Evolutionary conservation across 37 sponge, comb jelly and placozoan genomes (phyloP), one percentile per base, ranked within the genome.

Genomic region (Chondrilla cf. caribensis): DNA sequence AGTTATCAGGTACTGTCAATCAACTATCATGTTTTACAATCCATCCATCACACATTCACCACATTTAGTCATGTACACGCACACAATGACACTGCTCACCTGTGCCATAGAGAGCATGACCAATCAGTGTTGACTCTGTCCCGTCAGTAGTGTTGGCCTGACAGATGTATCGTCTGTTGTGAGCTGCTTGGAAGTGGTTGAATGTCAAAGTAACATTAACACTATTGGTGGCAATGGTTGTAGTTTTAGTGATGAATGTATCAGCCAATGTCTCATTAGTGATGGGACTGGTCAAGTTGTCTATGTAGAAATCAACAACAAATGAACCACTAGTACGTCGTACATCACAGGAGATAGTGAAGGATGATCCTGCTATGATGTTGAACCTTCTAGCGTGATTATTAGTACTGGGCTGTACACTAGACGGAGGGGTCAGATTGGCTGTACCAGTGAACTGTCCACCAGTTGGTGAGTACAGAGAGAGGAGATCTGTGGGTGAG

Each of bases 261-360:
- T 73, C n/a, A 37, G 41, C 44, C 41, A 73, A 37, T 5, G 31
- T 37, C 25, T 43, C 76, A 73, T 73, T 43, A 73, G 24, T 40
- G 44, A 73, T 18, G 24, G 24, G 64, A 62, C 64, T 7, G 22
- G 4, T 37, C n/a, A 43, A 22, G n/a, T 2, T 25, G 36, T 73
- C 76, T 24, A 22, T 73, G 76, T 42, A 73, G 76, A 73, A 73
- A n/a, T 38, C n/a, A 15, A 40, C 76, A 39, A 17, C 40, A 25
- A 73, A 73, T 6, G 41, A 19, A 73, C 24, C 19, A 73, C 24
- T n/a, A 39, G 43, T 39, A 43, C 40, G 76, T 21, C 22, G 31
- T 37, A 42, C 24, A 15, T 0, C 6, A 39, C 76, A 73, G 19
- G 40, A 25, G 42, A 73, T 40, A 6, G 39, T 73, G 44, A 73